These are phyloP conservation scores for Clivina fossor DNA, from an alignment of 2,888 invertebrate species.

Conservation along the genomic window DNA sequence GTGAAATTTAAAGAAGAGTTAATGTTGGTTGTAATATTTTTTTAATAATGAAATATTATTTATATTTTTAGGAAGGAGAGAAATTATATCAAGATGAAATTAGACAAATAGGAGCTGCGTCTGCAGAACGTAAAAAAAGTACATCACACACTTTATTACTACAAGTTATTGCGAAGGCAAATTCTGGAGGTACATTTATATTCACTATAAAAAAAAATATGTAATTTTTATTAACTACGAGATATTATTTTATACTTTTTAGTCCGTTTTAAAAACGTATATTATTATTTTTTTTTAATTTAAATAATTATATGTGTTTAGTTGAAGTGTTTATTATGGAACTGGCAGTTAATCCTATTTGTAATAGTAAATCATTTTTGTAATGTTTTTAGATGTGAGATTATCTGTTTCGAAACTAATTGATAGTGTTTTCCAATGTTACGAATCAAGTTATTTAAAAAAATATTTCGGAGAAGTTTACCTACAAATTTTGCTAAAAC, in stretches of 20 bases:
- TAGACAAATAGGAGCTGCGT: constrained; percentile 49
- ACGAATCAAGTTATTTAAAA: constrained; percentile 47
- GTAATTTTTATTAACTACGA: too few species aligned
- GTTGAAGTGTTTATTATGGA: too few species aligned
- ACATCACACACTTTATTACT: constrained; percentile 46
- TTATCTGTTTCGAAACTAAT: constrained; percentile 53
- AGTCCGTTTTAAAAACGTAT: too few species aligned
- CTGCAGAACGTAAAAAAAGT: background rate
- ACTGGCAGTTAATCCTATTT: too few species aligned
- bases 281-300: too few species aligned
- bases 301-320: too few species aligned
- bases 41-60: constrained; percentile 18
- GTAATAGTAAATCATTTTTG: too few species aligned
- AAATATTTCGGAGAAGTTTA: constrained; percentile 57
- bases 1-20: too few species aligned
- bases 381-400: constrained; percentile 48
- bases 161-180: constrained; percentile 54
- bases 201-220: too few species aligned
- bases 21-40: background rate
- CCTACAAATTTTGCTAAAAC: constrained; percentile 58
- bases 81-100: constrained; percentile 55
- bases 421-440: constrained; percentile 53
- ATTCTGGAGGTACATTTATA: constrained; percentile 54
- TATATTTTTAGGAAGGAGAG: constrained; percentile 56
- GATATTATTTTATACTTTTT: too few species aligned